These are phyloP conservation scores for Cyclopterus lumpus DNA, from an alignment of 2,797 vertebrate genomes.

Conservation along the genomic window DNA sequence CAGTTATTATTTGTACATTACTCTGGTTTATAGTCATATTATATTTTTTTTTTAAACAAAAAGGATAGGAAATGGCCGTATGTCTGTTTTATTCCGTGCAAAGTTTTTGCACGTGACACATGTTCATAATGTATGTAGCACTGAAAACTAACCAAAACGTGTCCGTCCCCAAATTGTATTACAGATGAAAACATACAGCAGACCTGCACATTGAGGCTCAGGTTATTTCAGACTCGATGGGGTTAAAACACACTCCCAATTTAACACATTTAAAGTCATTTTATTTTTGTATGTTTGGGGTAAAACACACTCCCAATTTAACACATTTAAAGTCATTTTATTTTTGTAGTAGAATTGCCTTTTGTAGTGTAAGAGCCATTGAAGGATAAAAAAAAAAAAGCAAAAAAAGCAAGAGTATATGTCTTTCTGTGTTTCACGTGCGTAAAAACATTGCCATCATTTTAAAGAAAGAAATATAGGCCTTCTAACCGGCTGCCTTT, in stretches of 20 bases:
- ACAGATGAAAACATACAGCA: conserved; percentile 8
- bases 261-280: conserved; percentile 5
- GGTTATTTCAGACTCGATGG: conserved; percentile 34
- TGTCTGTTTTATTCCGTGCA: conserved; percentile 48
- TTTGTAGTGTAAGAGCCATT: not conserved
- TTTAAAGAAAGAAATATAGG: conserved; percentile 40
- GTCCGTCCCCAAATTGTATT: conserved; percentile 35
- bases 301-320: conserved; percentile 2
- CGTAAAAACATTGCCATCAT: not conserved
- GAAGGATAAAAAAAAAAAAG: conserved; percentile 2
- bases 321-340: conserved; percentile 11
- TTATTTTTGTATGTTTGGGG: conserved; percentile 25
- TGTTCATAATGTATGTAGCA: conserved; percentile 67
- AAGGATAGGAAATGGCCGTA: conserved; percentile 18
- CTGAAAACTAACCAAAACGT: conserved; percentile 53
- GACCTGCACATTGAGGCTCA: conserved; percentile 44
- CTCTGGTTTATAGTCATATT: conserved; percentile 16
- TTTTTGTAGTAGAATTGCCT: conserved; percentile 18
- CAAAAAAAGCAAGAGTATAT: not conserved
- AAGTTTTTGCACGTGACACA: conserved; percentile 48
- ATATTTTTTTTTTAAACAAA: conserved; percentile 8
- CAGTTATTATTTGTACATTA: conserved; percentile 41
- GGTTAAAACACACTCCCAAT: conserved; percentile 6
- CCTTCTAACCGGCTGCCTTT: conserved; percentile 35
- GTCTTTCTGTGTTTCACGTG: conserved; percentile 6